Base-by-base conservation (phyloP, 2,113 vertebrate species). In the Crocuta crocuta region DNA sequence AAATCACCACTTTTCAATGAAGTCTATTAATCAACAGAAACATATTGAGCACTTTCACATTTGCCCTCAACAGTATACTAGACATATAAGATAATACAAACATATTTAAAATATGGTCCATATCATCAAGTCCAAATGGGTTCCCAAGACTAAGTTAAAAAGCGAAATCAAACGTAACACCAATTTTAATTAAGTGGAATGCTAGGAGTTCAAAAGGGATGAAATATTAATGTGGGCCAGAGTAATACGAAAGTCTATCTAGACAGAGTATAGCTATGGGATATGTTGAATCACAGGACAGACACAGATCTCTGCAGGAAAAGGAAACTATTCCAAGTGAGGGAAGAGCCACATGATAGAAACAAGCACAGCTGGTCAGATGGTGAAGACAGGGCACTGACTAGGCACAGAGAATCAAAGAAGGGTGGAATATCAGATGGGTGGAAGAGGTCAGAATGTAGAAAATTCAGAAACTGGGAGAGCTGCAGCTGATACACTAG, bases 141-240 rank as follows among this genome's bases (percentile, higher is more conserved):
- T 35, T 70, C 17, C 68, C 15, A 97, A 90, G 66, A 95, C 12
- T 80, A 79, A 93, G 19, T 39, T 71, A 93, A 66, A 82, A 89
- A 96, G 28, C 19, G 86, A 95, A 80, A 96, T 48, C 48, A 97
- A 89, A 89, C 15, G n/a, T 55, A 95, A 89, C 13, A 89, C 33
- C 43, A 85, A 85, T 35, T 43, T 43, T 43, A 81, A 92, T n/a
- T 55, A 89, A 95, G 73, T 39, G 53, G 55, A 81, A 95, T 87
- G 39, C 43, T 91, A 63, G 17, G 21, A 88, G 10, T 95, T 96
- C 71, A 84, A 95, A 96, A 82, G 24, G 50, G 13, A 91, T 76
- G 31, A 82, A 82, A 96, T 53, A 48, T 73, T 89, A 95, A 95
- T 17, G 2, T 21, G 91, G 7, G 35, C 35, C 45, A 66, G 11